Base-by-base conservation (phyloP, 1,140 invertebrate genomes). In the Temnothorax nylanderi region DNA sequence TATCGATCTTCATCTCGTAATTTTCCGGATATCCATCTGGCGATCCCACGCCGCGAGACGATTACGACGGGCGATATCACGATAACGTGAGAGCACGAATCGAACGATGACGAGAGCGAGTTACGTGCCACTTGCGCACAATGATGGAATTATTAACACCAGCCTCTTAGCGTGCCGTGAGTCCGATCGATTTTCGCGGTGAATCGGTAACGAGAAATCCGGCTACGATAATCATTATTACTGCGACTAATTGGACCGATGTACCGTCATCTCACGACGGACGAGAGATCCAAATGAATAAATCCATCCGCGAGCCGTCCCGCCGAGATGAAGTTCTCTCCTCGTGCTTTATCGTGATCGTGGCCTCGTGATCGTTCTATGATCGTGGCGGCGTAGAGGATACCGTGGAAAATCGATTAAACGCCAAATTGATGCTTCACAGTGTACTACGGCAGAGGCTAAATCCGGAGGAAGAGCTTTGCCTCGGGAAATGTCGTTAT, bases 401-500 rank as follows among this genome's bases (percentile, higher is more conserved):
- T 62, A 64, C 87, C 88, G 88, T 90, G 76, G 88, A 90, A 89
- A 90, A 90, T 90, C 88, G 88, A 90, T 89, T 87, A 82, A 87
- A 58, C 88, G 88, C 37, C 65, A 76, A 90, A 89, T 89, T 88
- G 87, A 90, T 89, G 77, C 56, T 89, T 62, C 58, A 89, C 64
- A 77, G 75, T 56, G 34, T 16, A 6, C 34, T 54, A n/a, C 21
- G 41, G 80, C 60, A n/a, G 44, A 34, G 58, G 34, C 58, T 34
- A 18, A 78, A 78, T 65, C 76, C 44, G 60, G 26, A 34, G 21
- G 21, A 34, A n/a, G 60, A 80, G 51, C 32, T 51, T 41, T 6
- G 60, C 18, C 65, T 51, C 13, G 60, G 8, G 13, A 80, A 80
- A 21, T 11, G 37, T 44, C 74, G 13, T 80, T 49, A 80, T 67